Conservation (phyloP, 2,113 vertebrate genomes). For the Callaeas wilsoni region DNA sequence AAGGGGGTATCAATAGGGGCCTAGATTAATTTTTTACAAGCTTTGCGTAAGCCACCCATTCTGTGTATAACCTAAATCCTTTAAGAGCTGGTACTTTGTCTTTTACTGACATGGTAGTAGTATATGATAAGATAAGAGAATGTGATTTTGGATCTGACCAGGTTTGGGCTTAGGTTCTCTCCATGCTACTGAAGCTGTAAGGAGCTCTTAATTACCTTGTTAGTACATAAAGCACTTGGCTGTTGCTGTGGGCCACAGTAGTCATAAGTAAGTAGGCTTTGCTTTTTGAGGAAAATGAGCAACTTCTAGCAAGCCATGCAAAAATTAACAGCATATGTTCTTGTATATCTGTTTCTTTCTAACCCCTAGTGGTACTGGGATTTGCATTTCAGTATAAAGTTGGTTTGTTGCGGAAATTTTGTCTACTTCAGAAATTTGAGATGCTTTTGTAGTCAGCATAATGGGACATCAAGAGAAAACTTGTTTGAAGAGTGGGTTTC, state of each 20-base stretch:
- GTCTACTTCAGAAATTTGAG: background rate
- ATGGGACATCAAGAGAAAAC: background rate
- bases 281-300: background rate
- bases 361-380: background rate
- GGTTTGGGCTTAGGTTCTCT: background rate
- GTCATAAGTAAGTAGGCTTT: background rate
- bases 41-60: background rate
- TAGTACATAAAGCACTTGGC: background rate
- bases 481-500: background rate
- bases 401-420: background rate
- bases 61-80: background rate
- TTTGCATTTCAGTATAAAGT: background rate
- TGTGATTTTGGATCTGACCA: background rate
- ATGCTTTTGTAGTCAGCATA: background rate
- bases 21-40: background rate
- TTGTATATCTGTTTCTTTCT: background rate
- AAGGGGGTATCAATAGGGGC: background rate
- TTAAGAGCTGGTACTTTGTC: background rate
- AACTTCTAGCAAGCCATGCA: background rate
- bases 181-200: background rate
- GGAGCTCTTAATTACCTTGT: background rate
- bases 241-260: background rate
- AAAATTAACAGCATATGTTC: background rate
- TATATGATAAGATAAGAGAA: background rate
- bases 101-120: background rate